A percentile compares a stretch with the other conserved stretches of the same genome.
Conservation (phyloP, 2,888 invertebrate species). For the Catocala nupta region DNA sequence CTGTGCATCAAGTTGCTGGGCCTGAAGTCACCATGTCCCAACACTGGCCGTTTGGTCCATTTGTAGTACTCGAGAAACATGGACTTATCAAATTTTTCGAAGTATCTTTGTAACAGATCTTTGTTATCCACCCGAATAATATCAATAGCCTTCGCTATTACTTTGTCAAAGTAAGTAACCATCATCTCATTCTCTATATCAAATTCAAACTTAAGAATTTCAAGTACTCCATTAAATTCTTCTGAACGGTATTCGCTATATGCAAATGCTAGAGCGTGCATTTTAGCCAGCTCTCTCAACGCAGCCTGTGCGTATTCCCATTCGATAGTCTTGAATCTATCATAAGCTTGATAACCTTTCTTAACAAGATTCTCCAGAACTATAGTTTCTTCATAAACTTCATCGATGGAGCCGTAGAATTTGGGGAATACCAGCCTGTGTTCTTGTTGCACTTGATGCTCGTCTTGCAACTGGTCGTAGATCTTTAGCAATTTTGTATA, state of each 20-base stretch:
- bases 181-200: constrained; percentile 4
- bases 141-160: not conserved
- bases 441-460: constrained; percentile 37
- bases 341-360: constrained; percentile 53
- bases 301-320: constrained; percentile 58
- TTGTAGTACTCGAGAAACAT: constrained; percentile 49
- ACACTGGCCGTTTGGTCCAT: constrained; percentile 51
- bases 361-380: constrained; percentile 59
- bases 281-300: constrained; percentile 56
- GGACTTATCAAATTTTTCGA: constrained; percentile 21
- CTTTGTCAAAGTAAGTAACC: not conserved
- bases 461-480: constrained; percentile 42
- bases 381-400: constrained; percentile 55
- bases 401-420: constrained; percentile 51
- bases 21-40: constrained; percentile 68
- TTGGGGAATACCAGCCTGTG: constrained; percentile 51
- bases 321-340: constrained; percentile 57
- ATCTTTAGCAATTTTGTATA: constrained; percentile 37
- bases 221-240: constrained; percentile 36
- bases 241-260: constrained; percentile 56
- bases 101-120: constrained; percentile 29
- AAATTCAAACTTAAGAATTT: constrained; percentile 42
- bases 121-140: not conserved
- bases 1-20: constrained; percentile 56
- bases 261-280: constrained; percentile 68